Evolutionary conservation across 2,797 vertebrate species (phyloP).

Genomic region (Salmo trutta): DNA sequence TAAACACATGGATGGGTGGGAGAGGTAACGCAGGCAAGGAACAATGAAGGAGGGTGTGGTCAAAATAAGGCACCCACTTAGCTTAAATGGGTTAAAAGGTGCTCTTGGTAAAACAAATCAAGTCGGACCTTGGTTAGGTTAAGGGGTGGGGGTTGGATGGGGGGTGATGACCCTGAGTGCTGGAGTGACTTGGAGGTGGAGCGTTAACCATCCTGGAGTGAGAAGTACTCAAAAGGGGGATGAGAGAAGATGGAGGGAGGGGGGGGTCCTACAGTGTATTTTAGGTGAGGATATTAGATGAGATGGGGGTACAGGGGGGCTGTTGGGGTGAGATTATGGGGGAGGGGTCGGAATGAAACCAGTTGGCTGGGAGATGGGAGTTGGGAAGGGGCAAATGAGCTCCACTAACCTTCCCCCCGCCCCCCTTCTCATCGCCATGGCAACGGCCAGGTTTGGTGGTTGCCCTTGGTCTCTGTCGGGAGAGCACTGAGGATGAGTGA

Average conservation of each 20-base stretch:
- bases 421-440: constrained; percentile 50
- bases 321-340: neutral
- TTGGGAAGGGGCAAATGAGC: constrained; percentile 10
- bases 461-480: constrained; percentile 38
- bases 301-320: constrained; percentile 27
- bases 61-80: too few species aligned
- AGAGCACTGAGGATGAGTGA: constrained; percentile 39
- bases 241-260: constrained; percentile 27
- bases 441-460: constrained; percentile 54
- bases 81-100: too few species aligned
- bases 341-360: constrained; percentile 1
- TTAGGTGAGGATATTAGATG: constrained; percentile 53
- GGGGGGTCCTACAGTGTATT: constrained; percentile 29
- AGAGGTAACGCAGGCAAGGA: too few species aligned
- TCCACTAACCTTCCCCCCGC: constrained; percentile 15
- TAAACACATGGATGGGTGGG: too few species aligned
- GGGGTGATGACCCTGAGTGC: constrained; percentile 24
- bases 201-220: neutral
- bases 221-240: neutral
- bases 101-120: too few species aligned
- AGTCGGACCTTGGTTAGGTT: too few species aligned
- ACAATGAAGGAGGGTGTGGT: too few species aligned
- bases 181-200: constrained; percentile 1
- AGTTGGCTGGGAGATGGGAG: constrained; percentile 4
- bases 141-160: constrained; percentile 34